Conservation (phyloP, 1,140 invertebrate genomes). For the Berghia stephanieae region DNA sequence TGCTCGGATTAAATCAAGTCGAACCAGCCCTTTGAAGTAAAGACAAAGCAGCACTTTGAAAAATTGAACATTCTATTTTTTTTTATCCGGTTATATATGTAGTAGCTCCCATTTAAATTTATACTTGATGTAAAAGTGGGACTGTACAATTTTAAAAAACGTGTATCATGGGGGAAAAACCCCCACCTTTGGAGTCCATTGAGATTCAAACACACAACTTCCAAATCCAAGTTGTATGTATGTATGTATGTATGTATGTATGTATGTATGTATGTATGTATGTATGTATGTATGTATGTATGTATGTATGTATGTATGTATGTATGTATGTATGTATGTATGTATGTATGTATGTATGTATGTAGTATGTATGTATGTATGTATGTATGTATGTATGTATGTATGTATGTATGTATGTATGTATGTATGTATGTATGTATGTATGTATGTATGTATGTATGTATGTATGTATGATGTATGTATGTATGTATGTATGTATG, state of each 20-base stretch:
- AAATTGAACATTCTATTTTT: neutral
- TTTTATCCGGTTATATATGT: neutral
- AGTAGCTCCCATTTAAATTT: too few species aligned
- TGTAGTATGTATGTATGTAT: constrained; percentile 9
- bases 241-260: constrained; percentile 3
- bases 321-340: neutral
- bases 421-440: neutral
- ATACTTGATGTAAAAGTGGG: too few species aligned
- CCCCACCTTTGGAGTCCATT: neutral
- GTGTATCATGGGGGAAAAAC: neutral
- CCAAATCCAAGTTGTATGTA: neutral
- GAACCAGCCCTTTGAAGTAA: too few species aligned
- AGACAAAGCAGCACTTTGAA: too few species aligned
- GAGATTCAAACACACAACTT: neutral
- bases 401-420: neutral
- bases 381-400: neutral
- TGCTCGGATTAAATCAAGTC: too few species aligned
- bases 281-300: neutral
- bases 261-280: neutral
- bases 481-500: constrained; percentile 9
- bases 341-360: too few species aligned
- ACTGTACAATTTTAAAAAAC: neutral
- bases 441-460: neutral
- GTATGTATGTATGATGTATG: too few species aligned
- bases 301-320: neutral